phyloP scores from a whole-genome alignment of 2,113 vertebrate genomes.

The Acanthisitta chloris region DNA sequence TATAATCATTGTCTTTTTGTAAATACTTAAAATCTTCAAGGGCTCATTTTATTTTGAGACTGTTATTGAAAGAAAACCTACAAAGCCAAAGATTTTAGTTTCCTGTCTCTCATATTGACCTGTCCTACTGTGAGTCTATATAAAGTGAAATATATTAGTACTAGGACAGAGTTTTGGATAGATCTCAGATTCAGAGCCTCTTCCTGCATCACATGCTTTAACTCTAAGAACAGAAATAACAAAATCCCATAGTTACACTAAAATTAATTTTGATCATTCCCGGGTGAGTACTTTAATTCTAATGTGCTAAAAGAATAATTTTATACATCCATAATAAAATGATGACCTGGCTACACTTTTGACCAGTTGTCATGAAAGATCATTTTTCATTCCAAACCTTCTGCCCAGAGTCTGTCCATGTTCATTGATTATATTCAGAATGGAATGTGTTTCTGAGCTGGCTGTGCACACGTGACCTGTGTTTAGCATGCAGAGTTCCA shows the following conservation, averaged over 20 bases:
- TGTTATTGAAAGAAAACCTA: background rate
- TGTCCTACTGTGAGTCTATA: background rate
- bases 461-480: fast-evolving
- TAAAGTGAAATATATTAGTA: background rate
- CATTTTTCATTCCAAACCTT: background rate
- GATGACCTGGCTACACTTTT: background rate
- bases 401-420: background rate
- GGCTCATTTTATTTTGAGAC: background rate
- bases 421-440: background rate
- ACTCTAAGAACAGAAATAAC: background rate
- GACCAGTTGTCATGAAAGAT: background rate
- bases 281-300: background rate
- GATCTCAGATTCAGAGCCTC: background rate
- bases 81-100: background rate
- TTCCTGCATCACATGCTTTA: background rate
- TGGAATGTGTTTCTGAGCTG: background rate
- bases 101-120: background rate
- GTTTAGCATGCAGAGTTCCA: too few species aligned
- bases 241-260: background rate
- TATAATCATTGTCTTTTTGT: background rate
- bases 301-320: background rate
- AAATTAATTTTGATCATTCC: background rate
- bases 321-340: background rate
- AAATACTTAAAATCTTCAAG: background rate
- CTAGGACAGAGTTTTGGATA: background rate